Base-by-base conservation (phyloP, 30 jellyfish, hydroid and myxozoan species). In the Kudoa iwatai region DNA sequence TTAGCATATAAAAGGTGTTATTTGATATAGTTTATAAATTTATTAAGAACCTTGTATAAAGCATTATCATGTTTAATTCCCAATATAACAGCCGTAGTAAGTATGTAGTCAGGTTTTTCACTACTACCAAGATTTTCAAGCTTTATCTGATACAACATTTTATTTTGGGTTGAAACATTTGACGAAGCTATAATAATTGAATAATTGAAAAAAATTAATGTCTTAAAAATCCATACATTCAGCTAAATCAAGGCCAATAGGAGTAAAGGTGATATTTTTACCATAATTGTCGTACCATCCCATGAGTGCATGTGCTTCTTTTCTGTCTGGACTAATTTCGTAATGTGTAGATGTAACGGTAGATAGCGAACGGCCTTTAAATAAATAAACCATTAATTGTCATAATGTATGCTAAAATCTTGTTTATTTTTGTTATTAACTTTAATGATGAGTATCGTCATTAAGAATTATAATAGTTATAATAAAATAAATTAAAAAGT, bases 321-420 rank as follows among this genome's bases (percentile, higher is more conserved):
- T 83, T 23, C 61, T 57, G 44, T 77, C 96, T 4, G 96, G 96
- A 42, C 62, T 57, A 51, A 61, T 32, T 17, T 57, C 64, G 33
- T 60, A 50, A 23, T 50, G 51, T 39, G 84, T 62, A 19, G 82
- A 40, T 18, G 36, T 6, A 6, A n/a, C n/a, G 9, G 36, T 28
- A 6, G 36, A 28, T n/a, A 28, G n/a, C 9, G 36, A 28, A 28
- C n/a, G n/a, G 36, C 36, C 36, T n/a, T n/a, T n/a, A 10, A 43
- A 15, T 19, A 41, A 49, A 34, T 32, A 32, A 34, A 34, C 34
- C 23, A 23, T 21, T 33, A 21, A 17, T n/a, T 2, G n/a, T 13
- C 16, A 34, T n/a, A n/a, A n/a, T n/a, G n/a, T n/a, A n/a, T n/a
- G n/a, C n/a, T n/a, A n/a, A n/a, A n/a, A n/a, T n/a, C n/a, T n/a